Percentiles rank a stretch among this genome's conserved stretches.
phyloP scores from a whole-genome alignment of 2,888 invertebrate species.

The Drosophila siamana region DNA sequence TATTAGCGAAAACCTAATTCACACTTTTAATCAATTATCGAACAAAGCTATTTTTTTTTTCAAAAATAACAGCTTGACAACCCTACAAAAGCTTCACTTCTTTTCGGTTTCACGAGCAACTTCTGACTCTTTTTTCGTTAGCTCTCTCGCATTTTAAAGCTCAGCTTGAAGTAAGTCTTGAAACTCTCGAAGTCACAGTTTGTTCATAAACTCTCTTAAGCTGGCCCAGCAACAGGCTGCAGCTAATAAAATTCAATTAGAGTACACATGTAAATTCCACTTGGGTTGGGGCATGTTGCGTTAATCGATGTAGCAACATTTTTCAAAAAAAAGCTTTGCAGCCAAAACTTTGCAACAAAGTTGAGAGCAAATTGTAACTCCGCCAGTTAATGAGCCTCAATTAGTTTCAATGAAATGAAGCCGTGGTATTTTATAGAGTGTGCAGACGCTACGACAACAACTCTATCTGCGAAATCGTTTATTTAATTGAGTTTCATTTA shows the following conservation, averaged over 20 bases:
- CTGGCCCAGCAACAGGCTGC: conserved; percentile 22
- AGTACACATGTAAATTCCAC: conserved; percentile 25
- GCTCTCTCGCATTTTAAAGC: conserved; percentile 28
- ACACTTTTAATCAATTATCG: conserved; percentile 18
- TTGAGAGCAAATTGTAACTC: conserved; percentile 24
- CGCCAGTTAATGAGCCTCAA: conserved; percentile 61
- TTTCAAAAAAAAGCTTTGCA: conserved; percentile 17
- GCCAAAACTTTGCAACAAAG: conserved; percentile 45
- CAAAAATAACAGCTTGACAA: conserved; percentile 44
- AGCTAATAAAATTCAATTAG: conserved; percentile 42
- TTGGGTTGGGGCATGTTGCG: conserved; percentile 23
- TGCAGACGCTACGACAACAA: conserved; percentile 25
- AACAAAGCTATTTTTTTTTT: not conserved
- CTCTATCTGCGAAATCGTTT: conserved; percentile 46
- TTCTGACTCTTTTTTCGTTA: not conserved
- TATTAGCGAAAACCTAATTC: conserved; percentile 7
- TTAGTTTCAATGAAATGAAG: conserved; percentile 70
- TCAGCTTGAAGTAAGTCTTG: conserved; percentile 25
- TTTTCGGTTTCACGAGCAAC: conserved; percentile 7
- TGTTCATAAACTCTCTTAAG: conserved; percentile 13
- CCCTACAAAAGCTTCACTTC: conserved; percentile 41
- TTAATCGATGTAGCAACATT: conserved; percentile 34
- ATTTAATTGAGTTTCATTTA: conserved; percentile 65
- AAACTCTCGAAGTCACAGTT: not conserved
- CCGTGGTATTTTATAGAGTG: conserved; percentile 43